Evolutionary conservation across 2,797 vertebrate species (phyloP).

Genomic region (Poliocrania exsul): DNA sequence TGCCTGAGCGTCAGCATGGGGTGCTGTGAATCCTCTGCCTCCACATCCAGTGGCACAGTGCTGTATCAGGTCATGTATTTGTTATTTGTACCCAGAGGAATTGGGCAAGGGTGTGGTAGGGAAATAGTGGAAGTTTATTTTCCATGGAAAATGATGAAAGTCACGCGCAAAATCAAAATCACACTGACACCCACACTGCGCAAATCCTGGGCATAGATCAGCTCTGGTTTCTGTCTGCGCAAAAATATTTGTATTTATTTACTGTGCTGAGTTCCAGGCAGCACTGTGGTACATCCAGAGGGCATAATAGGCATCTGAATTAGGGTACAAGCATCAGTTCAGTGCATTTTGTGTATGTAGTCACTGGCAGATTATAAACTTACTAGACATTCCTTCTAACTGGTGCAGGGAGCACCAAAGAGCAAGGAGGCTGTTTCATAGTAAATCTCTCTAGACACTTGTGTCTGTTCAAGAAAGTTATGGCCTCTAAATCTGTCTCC

Average conservation of each 20-base stretch:
- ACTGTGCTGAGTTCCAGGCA: background rate
- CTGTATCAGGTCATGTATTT: background rate
- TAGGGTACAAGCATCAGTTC: background rate
- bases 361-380: background rate
- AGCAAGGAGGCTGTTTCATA: background rate
- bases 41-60: fast-evolving
- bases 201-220: background rate
- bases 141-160: background rate
- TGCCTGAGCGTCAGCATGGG: background rate
- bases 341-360: background rate
- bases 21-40: background rate
- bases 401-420: background rate
- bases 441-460: background rate
- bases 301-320: background rate
- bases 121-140: background rate
- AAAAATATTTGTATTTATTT: background rate
- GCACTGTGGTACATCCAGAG: background rate
- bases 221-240: background rate
- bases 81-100: background rate
- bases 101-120: background rate
- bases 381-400: background rate
- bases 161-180: background rate
- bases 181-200: background rate
- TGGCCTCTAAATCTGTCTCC: background rate
- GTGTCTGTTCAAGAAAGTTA: background rate